Evolutionary conservation across 2,888 invertebrate genomes (phyloP).

Genomic region (Incurvaria masculella): DNA sequence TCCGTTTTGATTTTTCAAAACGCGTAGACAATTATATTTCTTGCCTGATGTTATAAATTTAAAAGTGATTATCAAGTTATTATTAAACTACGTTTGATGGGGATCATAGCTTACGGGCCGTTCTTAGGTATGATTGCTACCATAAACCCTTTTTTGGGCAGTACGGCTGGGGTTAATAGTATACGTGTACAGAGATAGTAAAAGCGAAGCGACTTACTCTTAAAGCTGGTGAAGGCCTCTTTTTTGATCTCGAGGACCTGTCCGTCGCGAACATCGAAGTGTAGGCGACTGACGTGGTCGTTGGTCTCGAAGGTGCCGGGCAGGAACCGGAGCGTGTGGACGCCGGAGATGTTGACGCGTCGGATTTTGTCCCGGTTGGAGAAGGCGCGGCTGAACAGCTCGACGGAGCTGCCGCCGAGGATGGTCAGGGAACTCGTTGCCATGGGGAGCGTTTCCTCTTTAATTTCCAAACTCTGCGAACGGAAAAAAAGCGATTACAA

Average conservation of each 20-base stretch:
- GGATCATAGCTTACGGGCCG: no score
- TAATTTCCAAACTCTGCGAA: constrained; percentile 47
- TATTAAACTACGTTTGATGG: no score
- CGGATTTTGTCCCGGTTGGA: constrained; percentile 51
- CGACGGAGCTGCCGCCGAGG: constrained; percentile 51
- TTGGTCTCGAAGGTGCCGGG: constrained; percentile 59
- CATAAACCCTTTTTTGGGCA: no score
- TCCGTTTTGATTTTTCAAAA: no score
- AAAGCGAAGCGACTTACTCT: constrained; percentile 32
- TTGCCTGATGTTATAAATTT: background rate
- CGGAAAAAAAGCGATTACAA: constrained; percentile 1
- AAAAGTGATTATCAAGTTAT: background rate
- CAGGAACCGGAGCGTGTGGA: constrained; percentile 51
- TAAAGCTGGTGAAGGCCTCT: constrained; percentile 60
- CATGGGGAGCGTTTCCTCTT: constrained; percentile 53
- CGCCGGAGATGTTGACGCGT: constrained; percentile 52
- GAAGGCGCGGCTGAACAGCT: constrained; percentile 56
- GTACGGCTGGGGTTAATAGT: no score
- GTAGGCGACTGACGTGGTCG: constrained; percentile 56
- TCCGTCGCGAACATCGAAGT: constrained; percentile 59
- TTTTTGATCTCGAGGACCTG: constrained; percentile 59
- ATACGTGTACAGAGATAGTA: no score
- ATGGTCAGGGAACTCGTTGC: constrained; percentile 58
- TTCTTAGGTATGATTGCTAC: no score
- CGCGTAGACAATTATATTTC: no score